A percentile compares a stretch with the other conserved stretches of the same genome.
These are phyloP conservation scores for Corvus moneduloides DNA, from an alignment of 2,113 vertebrate species.

Conservation along the genomic window DNA sequence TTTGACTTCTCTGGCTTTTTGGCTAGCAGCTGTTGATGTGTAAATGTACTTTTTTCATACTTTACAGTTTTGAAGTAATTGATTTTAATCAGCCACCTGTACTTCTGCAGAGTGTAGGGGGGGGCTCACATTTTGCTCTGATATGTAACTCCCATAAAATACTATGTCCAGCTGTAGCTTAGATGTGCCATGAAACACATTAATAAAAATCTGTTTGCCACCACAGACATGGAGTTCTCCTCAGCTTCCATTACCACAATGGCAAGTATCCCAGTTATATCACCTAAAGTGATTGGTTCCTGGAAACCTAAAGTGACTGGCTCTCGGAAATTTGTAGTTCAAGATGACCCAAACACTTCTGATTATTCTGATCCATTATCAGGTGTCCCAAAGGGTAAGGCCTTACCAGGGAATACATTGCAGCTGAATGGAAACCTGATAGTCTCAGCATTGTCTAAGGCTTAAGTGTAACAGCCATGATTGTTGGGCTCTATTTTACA, in stretches of 20 bases:
- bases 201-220: constrained; percentile 96
- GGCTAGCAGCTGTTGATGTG: constrained; percentile 11
- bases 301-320: constrained; percentile 95
- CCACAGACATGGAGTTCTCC: constrained; percentile 97
- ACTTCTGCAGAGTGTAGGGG: background rate
- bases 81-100: constrained; percentile 19
- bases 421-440: constrained; percentile 86
- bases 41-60: background rate
- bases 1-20: constrained; percentile 25
- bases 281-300: constrained; percentile 94
- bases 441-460: constrained; percentile 35
- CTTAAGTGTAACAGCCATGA: background rate
- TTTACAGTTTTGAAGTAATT: constrained; percentile 22
- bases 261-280: constrained; percentile 90
- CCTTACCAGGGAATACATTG: constrained; percentile 81
- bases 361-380: constrained; percentile 95
- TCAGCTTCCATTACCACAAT: constrained; percentile 91
- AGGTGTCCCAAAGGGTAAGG: constrained; percentile 98
- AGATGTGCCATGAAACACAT: constrained; percentile 61
- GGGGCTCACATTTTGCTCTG: background rate
- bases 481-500: constrained; percentile 3
- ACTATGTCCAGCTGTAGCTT: constrained; percentile 42
- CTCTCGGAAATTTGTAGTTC: constrained; percentile 93
- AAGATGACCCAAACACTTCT: constrained; percentile 94
- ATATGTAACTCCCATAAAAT: constrained; percentile 28